Evolutionary conservation across 1,140 invertebrate species (phyloP), one percentile per base, ranked within the genome.

Genomic region (Pseudomyrmex sp.): DNA sequence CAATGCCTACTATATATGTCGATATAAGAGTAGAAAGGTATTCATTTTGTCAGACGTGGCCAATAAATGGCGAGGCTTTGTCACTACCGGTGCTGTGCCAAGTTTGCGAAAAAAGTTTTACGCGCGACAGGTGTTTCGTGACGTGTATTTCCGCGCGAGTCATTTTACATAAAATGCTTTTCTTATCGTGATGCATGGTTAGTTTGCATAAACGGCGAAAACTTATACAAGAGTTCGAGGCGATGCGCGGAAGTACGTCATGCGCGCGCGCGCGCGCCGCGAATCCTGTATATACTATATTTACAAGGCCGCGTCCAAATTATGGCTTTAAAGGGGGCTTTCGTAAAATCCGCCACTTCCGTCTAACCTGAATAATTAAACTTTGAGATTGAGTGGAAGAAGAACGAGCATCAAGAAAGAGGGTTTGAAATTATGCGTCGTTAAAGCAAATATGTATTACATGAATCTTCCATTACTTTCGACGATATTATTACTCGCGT

Each of bases 111-210:
- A 80, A 80, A 80, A 80, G 72, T 82, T 89, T 84, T 82, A 80
- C 87, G 56, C 63, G 84, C 73, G 85, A 86, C 85, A 83, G 85
- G 82, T 87, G 85, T 87, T 89, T 80, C 76, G 76, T 72, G 54
- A 80, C 76, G 46, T 70, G 54, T 79, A 88, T 88, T 89, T 89
- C 80, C 83, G 70, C 88, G 69, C 70, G 35, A 5, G 26, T 15
- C 70, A 63, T 86, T 87, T 86, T 87, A 63, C 85, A 83, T 87
- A 83, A 87, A 80, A 61, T 50, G 66, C 15, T 80, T 80, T 80
- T 72, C 76, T 80, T 80, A 80, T 80, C 66, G 48, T 72, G 76
- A 80, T 80, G 76, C 54, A 80, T 59, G 54, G 54, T 80, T 80
- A 80, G 59, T 80, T 80, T 72, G 66, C 75, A 77, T 80, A 80